Base-by-base conservation (phyloP, 2,113 vertebrate genomes). In the Hylia prasina region DNA sequence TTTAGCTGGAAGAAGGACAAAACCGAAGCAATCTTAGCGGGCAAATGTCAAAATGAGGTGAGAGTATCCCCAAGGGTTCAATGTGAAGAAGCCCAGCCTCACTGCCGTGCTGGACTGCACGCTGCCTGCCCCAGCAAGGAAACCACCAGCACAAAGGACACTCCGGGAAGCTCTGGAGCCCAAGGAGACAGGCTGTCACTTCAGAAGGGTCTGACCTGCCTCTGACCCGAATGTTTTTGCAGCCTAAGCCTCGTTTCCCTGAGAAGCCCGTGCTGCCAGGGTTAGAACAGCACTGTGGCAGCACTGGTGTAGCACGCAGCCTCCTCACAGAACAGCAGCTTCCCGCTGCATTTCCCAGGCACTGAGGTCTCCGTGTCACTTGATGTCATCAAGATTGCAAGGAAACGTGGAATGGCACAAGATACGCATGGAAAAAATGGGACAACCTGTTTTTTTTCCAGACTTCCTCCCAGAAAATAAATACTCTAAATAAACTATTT, bases 321-420 rank as follows among this genome's bases (percentile, higher is more conserved):
- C 72, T 87, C 44, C 90, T 51, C 89, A 63, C 24, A 10, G 57
- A 71, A 27, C 50, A 69, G 76, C 82, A 28, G 64, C 90, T 90
- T 94, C 93, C 94, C 35, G 2, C 71, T n/a, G 69, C 51, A 22
- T 68, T 96, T 96, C 92, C 96, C 93, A 95, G 79, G 92, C 92
- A 45, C 0, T 31, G 56, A 90, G 71, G 56, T 42, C 76, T 39
- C 68, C 0, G 2, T 50, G 89, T 53, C 89, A 45, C 90, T 31
- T 86, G 83, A 91, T 89, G 68, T 56, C 76, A 79, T 82, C 87
- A 5, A 48, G 80, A 86, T 22, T 83, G 37, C 60, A 82, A 90
- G 91, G 85, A 93, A 96, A 96, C 31, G 75, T 3, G 56, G 37
- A 92, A 45, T 84, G 82, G 87, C 75, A 91, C 54, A 82, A 96